Percentiles rank a stretch among this genome's conserved stretches.
phyloP scores from a whole-genome alignment of 2,113 vertebrate species.

The crab-eating macaque (Macaca fascicularis) region DNA sequence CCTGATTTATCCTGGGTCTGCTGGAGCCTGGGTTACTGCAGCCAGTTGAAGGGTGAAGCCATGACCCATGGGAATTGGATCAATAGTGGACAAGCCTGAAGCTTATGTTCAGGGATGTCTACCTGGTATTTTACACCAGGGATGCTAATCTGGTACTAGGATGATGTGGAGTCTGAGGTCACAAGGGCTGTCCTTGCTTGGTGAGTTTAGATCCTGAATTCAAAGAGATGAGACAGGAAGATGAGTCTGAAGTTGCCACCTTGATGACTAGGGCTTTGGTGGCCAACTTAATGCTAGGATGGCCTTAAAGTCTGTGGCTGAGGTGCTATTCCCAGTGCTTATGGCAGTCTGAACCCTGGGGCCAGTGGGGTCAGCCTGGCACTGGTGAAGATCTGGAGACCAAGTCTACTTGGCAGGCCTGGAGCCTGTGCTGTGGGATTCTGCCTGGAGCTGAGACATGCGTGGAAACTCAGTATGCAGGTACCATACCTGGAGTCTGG shows the following conservation, averaged over 20 bases:
- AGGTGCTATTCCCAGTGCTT: neutral
- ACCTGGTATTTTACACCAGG: neutral
- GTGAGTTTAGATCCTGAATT: neutral
- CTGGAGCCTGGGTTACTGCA: neutral
- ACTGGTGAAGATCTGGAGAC: neutral
- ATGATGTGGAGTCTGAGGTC: neutral
- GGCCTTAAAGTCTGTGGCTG: neutral
- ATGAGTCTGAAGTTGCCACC: too few relatives aligned
- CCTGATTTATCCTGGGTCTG: neutral
- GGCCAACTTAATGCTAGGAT: neutral
- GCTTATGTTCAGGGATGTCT: neutral
- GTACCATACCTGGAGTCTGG: neutral
- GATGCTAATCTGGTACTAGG: neutral
- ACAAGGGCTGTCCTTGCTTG: neutral
- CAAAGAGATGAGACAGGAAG: too few relatives aligned
- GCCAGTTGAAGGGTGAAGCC: neutral
- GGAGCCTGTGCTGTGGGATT: neutral
- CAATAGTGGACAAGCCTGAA: neutral
- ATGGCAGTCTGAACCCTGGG: neutral
- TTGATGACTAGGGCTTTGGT: too few relatives aligned
- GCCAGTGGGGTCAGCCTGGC: neutral
- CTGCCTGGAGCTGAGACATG: too few relatives aligned
- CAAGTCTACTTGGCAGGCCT: neutral
- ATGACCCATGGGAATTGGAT: too few relatives aligned
- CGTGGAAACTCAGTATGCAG: neutral